Base-by-base conservation (phyloP, 2,797 vertebrate species). In the Fistularia commersonii region DNA sequence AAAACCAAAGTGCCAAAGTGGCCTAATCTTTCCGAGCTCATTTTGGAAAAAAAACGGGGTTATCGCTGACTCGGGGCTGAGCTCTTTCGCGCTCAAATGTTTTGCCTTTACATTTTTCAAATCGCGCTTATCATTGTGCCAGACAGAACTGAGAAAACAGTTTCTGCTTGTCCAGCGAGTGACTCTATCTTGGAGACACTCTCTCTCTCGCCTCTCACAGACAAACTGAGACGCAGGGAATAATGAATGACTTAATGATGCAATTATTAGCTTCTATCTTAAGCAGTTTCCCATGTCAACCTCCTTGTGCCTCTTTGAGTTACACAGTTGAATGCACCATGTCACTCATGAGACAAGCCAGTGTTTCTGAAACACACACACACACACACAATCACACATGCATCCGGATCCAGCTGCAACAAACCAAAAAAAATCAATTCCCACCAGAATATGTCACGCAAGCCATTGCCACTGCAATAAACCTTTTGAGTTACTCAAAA, bases 241-340 rank as follows among this genome's bases (percentile, higher is more conserved):
- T 33, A 39, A 8, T 9, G 14, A 8, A 10, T 7, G 37, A 57
- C 9, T 33, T n/a, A 23, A 47, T 33, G 9, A 39, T 36, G 14
- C 48, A 23, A 48, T 41, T 50, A 31, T 31, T 31, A 14, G 38
- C 38, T 41, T 45, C 43, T 10, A 38, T 51, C 23, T 50, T 45
- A 46, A 49, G 8, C 6, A 9, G 48, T 40, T 51, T 48, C 12
- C 51, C 23, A 11, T 38, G 54, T 55, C 51, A 47, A 12, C 8
- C 32, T 43, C 13, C 14, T 49, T 31, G 10, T 10, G 40, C n/a
- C 23, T 23, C 23, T 4, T 23, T 23, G 23, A 23, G 23, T 23
- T 23, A 23, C 2, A 23, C 23, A 23, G 23, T 23, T 4, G 23
- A 23, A 23, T 23, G 23, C n/a, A n/a, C n/a, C n/a, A n/a, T n/a